phyloP scores from a whole-genome alignment of 2,113 vertebrate species.

The Kryptolebias marmoratus region DNA sequence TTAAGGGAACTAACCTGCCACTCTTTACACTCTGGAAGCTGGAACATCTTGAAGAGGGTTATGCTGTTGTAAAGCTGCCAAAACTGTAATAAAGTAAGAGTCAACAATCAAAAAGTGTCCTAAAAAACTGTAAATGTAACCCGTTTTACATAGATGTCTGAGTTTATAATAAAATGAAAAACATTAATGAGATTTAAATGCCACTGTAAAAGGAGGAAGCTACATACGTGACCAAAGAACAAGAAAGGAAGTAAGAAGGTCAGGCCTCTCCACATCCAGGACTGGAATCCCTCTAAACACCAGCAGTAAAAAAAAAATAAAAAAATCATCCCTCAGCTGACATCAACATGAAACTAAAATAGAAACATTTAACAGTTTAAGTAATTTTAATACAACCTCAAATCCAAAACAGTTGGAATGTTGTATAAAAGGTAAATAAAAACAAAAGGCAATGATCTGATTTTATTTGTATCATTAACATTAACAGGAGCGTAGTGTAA shows the following conservation, averaged over 20 bases:
- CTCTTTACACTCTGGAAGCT: slow-evolving; percentile 92
- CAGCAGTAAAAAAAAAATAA: neutral
- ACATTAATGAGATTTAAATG: neutral
- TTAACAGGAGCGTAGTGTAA: neutral
- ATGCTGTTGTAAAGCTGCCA: slow-evolving; percentile 95
- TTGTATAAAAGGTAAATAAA: no score
- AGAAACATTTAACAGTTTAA: slow-evolving; percentile 2
- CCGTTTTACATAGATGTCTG: neutral
- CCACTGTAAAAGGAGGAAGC: neutral
- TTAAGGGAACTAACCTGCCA: slow-evolving; percentile 87
- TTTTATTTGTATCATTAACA: no score
- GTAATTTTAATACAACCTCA: no score
- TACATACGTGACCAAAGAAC: slow-evolving; percentile 94
- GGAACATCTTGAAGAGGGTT: slow-evolving; percentile 89
- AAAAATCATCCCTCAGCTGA: neutral
- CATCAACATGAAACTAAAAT: neutral
- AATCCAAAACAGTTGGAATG: no score
- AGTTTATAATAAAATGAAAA: neutral
- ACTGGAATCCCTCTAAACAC: slow-evolving; percentile 94
- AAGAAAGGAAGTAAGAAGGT: slow-evolving; percentile 96
- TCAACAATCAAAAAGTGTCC: neutral
- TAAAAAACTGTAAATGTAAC: neutral
- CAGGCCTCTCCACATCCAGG: slow-evolving; percentile 98
- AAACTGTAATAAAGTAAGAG: slow-evolving; percentile 79
- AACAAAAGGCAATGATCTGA: no score